Base-by-base conservation (phyloP, 2,113 vertebrate genomes). In the Camelus bactrianus region DNA sequence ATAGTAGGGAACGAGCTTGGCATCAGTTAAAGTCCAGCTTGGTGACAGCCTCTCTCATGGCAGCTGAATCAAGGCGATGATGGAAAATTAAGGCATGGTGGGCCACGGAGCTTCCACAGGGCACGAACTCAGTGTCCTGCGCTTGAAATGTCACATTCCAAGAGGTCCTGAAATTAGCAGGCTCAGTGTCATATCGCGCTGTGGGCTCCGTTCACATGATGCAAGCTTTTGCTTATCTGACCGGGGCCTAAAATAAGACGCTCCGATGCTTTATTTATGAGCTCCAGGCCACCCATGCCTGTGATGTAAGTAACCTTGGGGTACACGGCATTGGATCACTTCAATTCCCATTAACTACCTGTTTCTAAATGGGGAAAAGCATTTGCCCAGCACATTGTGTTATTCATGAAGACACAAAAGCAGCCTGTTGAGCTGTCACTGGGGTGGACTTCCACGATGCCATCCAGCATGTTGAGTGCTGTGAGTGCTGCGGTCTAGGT, bases 141-240 rank as follows among this genome's bases (percentile, higher is more conserved):
- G 70, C 94, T 97, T 89, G 96, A 99, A 99, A 99, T 99, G 98
- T 98, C 98, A 98, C 98, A 81, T 98, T 98, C 97, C 97, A 89
- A 90, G 98, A 98, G 89, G 96, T 93, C 98, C 97, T 98, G 97
- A 97, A 98, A 98, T 98, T 46, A 96, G 93, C 96, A 92, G 92
- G 96, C 89, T 96, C 67, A 35, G 35, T 97, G 98, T 98, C 97
- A 87, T 86, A 97, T 97, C 97, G 48, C n/a, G 14, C 96, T 92
- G 93, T 83, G 84, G 96, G 96, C 90, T 98, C 93, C 89, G 64
- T 92, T 98, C 98, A 98, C 97, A 97, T 97, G 98, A 98, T 98
- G 97, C 97, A 98, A 97, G 95, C 84, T 93, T 95, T 96, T 97
- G 87, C 99, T 98, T 98, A 97, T 98, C 97, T 98, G 97, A 97